Evolutionary conservation across 2,888 invertebrate species (phyloP).

Genomic region (Loripinus fragilis): DNA sequence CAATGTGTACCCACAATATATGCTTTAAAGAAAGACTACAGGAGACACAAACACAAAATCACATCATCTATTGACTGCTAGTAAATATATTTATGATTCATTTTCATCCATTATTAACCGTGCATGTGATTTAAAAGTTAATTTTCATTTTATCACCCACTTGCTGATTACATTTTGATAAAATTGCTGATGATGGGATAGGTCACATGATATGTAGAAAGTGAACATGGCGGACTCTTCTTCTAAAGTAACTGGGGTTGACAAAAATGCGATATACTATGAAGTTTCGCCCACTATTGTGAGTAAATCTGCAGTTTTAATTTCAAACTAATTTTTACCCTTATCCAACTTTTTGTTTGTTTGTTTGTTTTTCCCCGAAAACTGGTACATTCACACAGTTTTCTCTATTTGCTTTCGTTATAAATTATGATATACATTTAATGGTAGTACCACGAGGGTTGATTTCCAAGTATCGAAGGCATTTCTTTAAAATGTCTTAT

Average conservation of each 20-base stretch:
- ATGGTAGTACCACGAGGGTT: too few species aligned
- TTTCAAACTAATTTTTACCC: too few species aligned
- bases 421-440: too few species aligned
- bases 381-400: too few species aligned
- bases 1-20: too few species aligned
- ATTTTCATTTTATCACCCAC: background rate
- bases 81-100: background rate
- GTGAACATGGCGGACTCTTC: slow-evolving; percentile 47
- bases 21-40: too few species aligned
- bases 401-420: too few species aligned
- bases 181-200: background rate
- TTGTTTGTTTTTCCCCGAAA: too few species aligned
- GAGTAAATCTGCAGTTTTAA: slow-evolving; percentile 49
- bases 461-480: too few species aligned
- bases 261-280: slow-evolving; percentile 69
- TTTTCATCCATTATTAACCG: background rate
- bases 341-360: too few species aligned
- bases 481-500: too few species aligned
- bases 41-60: too few species aligned
- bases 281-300: slow-evolving; percentile 73
- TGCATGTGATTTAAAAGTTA: background rate
- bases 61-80: background rate
- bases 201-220: background rate
- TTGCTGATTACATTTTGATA: background rate
- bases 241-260: slow-evolving; percentile 52